Percentiles rank a stretch among this genome's conserved stretches.
Conservation (phyloP, 2,888 invertebrate species). For the Drosophila macrospina region DNA sequence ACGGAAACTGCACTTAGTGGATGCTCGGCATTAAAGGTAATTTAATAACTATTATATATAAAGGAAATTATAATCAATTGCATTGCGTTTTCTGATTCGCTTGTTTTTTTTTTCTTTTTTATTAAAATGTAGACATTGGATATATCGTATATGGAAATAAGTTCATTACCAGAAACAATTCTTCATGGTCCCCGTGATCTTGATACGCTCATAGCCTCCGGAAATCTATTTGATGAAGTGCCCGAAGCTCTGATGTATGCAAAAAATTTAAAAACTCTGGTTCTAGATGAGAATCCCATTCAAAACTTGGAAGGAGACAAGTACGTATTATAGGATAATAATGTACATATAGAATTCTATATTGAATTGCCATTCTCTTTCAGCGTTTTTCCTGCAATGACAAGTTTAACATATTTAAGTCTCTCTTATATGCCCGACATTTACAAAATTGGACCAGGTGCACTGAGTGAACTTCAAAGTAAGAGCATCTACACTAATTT, state of each 20-base stretch:
- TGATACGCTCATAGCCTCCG: constrained; percentile 88
- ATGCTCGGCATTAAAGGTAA: constrained; percentile 88
- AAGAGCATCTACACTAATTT: constrained; percentile 28
- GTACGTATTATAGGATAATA: constrained; percentile 69
- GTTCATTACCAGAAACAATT: constrained; percentile 88
- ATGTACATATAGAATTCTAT: not conserved
- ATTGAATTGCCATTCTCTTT: constrained; percentile 51
- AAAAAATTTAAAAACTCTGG: constrained; percentile 87
- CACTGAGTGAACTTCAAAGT: constrained; percentile 87
- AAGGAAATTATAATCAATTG: no score
- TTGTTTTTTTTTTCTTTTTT: not conserved
- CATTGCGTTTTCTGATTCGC: no score
- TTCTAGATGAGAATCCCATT: constrained; percentile 90
- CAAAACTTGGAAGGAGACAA: constrained; percentile 86
- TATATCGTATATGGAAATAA: constrained; percentile 89
- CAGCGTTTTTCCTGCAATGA: constrained; percentile 88
- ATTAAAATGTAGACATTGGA: constrained; percentile 87
- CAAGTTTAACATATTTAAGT: constrained; percentile 88
- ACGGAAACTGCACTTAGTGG: constrained; percentile 89
- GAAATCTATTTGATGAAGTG: constrained; percentile 88
- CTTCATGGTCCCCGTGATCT: constrained; percentile 89
- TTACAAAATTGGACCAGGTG: constrained; percentile 86
- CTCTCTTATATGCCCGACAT: constrained; percentile 89
- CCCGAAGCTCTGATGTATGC: constrained; percentile 88
- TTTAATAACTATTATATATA: no score